Evolutionary conservation across 1,140 invertebrate species (phyloP).

Genomic region (Tigriopus japonicus): DNA sequence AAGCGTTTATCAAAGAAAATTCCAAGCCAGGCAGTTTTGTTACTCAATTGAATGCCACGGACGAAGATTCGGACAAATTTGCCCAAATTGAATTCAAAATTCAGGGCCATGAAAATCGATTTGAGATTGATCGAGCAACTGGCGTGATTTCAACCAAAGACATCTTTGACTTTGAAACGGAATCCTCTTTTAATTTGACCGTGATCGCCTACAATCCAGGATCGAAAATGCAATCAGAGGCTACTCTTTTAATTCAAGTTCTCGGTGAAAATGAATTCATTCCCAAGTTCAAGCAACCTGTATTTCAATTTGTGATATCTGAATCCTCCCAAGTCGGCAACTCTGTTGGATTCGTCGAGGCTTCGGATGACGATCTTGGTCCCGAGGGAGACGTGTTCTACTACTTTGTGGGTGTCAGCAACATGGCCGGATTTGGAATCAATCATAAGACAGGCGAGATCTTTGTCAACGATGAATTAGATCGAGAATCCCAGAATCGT

Average conservation of each 20-base stretch:
- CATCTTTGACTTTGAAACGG: slow-evolving; percentile 74
- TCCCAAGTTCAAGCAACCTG: slow-evolving; percentile 71
- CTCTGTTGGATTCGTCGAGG: slow-evolving; percentile 62
- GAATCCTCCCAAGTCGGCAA: slow-evolving; percentile 75
- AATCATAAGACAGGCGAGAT: slow-evolving; percentile 64
- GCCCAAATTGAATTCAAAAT: slow-evolving; percentile 43
- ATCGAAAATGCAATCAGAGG: slow-evolving; percentile 51
- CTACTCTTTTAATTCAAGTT: slow-evolving; percentile 51
- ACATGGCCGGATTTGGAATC: slow-evolving; percentile 73
- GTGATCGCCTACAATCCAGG: slow-evolving; percentile 73
- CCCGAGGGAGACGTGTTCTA: slow-evolving; percentile 78
- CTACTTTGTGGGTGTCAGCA: slow-evolving; percentile 75
- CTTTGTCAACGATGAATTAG: slow-evolving; percentile 54
- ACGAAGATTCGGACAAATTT: slow-evolving; percentile 78
- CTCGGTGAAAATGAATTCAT: slow-evolving; percentile 80
- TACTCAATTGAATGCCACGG: slow-evolving; percentile 51
- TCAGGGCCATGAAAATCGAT: slow-evolving; percentile 28
- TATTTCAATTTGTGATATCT: slow-evolving; percentile 81
- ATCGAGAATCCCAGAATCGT: slow-evolving; percentile 73
- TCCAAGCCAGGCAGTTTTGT: slow-evolving; percentile 50
- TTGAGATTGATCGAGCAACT: slow-evolving; percentile 49
- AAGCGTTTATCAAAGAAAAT: slow-evolving; percentile 65
- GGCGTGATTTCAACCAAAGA: slow-evolving; percentile 53
- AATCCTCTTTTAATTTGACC: slow-evolving; percentile 50
- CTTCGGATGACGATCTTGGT: slow-evolving; percentile 77